Evolutionary conservation across 2,797 vertebrate species (phyloP).

Genomic region (Coregonus suidteri): DNA sequence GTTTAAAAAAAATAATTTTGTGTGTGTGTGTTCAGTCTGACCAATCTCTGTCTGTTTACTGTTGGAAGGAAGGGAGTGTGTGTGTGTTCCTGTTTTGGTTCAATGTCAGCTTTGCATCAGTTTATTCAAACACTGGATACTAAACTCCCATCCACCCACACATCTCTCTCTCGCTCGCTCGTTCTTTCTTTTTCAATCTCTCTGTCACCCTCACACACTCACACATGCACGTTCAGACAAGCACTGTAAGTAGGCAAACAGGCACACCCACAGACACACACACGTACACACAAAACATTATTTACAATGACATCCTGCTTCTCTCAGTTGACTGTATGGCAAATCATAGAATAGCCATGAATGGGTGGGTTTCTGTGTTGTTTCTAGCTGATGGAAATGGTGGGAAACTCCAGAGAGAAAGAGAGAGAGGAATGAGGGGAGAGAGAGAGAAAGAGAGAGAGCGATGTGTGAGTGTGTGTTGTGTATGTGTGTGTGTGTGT

Average conservation of each 20-base stretch:
- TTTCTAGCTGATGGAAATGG: constrained; percentile 12
- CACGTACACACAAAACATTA: constrained; percentile 25
- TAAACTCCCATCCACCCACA: not conserved
- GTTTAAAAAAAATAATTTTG: not conserved
- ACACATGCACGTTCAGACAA: constrained; percentile 11
- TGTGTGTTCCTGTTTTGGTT: constrained; percentile 39
- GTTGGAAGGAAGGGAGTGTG: constrained; percentile 26
- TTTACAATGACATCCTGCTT: constrained; percentile 9
- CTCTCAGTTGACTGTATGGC: constrained; percentile 12
- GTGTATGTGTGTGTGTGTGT: not conserved
- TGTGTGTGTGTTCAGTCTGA: not conserved
- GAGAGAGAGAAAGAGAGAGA: no score
- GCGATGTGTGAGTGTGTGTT: no score
- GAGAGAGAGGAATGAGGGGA: not conserved
- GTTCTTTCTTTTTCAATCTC: not conserved
- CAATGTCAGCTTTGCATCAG: constrained; percentile 19
- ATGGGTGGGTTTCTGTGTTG: constrained; percentile 33
- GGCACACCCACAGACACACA: constrained; percentile 20
- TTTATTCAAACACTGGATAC: constrained; percentile 12
- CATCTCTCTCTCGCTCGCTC: not conserved
- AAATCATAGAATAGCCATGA: constrained; percentile 32
- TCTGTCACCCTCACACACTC: not conserved
- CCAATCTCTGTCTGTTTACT: constrained; percentile 20
- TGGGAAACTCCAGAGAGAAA: constrained; percentile 2
- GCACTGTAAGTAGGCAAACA: not conserved